Evolutionary conservation across 2,888 invertebrate genomes (phyloP).

Genomic region (Poecilobothrus nobilitatus): DNA sequence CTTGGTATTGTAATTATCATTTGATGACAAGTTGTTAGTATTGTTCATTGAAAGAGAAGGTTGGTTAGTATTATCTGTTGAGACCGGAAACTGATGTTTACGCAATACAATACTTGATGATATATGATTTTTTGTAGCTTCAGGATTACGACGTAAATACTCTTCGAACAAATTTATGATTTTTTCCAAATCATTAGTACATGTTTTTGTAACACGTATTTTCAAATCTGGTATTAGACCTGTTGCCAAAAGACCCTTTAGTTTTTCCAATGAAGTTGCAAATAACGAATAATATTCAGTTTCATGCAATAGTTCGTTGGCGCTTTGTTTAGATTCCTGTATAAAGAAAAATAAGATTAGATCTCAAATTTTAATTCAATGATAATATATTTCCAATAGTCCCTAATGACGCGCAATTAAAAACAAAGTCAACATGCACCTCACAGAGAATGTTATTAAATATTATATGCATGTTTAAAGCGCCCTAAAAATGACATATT

Average conservation of each 20-base stretch:
- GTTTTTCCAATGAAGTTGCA: constrained; percentile 17
- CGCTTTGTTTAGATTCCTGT: constrained; percentile 13
- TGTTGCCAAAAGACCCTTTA: constrained; percentile 16
- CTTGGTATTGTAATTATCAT: background rate
- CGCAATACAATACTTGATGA: background rate
- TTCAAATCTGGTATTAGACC: constrained; percentile 14
- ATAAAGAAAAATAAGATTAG: background rate
- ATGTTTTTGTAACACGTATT: constrained; percentile 11
- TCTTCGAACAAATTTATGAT: constrained; percentile 15
- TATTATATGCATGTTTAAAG: too few relatives aligned
- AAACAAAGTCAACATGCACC: too few relatives aligned
- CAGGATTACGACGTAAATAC: constrained; percentile 2
- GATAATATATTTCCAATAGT: too few relatives aligned
- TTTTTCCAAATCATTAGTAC: constrained; percentile 13
- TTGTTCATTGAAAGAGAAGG: background rate
- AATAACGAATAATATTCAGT: constrained; percentile 18
- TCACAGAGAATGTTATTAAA: too few relatives aligned
- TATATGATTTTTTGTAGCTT: background rate
- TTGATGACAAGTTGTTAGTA: background rate
- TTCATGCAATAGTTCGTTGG: constrained; percentile 17
- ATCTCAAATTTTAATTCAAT: too few relatives aligned
- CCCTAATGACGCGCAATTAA: too few relatives aligned
- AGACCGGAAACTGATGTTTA: background rate
- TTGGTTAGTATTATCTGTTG: background rate
- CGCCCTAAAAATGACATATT: too few relatives aligned